Evolutionary conservation across 1,140 invertebrate species (phyloP), one percentile per base, ranked within the genome.

Genomic region (Drepana arcuata): DNA sequence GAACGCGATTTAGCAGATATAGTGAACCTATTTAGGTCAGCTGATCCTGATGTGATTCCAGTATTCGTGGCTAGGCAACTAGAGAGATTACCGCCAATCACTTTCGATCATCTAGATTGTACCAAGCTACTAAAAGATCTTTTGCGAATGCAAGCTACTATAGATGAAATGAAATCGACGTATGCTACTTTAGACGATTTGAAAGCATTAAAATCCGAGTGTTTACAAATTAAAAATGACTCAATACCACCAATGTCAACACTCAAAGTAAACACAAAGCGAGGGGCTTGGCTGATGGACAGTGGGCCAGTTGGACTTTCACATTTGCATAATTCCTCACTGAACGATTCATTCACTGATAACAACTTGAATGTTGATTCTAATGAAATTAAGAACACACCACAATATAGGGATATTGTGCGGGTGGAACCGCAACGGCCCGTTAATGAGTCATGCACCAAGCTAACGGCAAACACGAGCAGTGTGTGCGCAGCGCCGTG

Each of bases 51-150:
- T 10, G 2, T 12, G 25, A 36, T 42, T 31, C 38, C 38, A 12
- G 14, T 34, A 2, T 42, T 42, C 32, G 40, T 42, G 2, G 40
- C 40, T 11, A 14, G 15, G 2, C 16, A 36, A 16, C 15, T 42
- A n/a, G 40, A 42, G 0, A 42, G 36, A 26, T 21, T 42, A 18
- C 40, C 40, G 2, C 13, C 40, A 1, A 27, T 35, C 2, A 11
- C 14, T 10, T 29, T 42, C n/a, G 40, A 36, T 32, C 33, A 42
- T 15, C n/a, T 42, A n/a, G 40, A 42, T 16, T 35, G 32, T 16
- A 18, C 40, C 1, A 30, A 31, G 12, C 16, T 42, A 15, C 14
- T 42, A 11, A 42, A 42, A 11, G 40, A 42, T 25, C 15, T 42
- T 1, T 7, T 23, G 2, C 13, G n/a, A 25, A 9, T 42, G 2